phyloP scores from a whole-genome alignment of 2,797 vertebrate species.

The Sebastes kiyomatsui region DNA sequence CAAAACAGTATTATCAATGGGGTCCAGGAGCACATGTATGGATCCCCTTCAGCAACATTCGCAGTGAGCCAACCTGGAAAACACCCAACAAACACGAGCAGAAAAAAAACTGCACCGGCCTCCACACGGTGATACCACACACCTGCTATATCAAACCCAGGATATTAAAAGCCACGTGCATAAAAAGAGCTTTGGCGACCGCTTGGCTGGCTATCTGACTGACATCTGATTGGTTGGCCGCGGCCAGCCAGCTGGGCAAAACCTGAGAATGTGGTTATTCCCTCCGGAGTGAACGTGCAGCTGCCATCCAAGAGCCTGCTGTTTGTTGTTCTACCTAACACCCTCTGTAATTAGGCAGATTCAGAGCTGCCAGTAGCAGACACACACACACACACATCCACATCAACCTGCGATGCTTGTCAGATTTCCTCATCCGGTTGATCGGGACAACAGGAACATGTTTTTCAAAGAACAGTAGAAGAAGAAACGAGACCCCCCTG shows the following conservation, averaged over 20 bases:
- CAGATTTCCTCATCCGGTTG: constrained; percentile 56
- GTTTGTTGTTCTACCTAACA: constrained; percentile 60
- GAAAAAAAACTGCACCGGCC: background rate
- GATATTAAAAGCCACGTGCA: constrained; percentile 20
- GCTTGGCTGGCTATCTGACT: constrained; percentile 4
- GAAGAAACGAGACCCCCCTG: background rate
- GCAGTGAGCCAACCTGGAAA: constrained; percentile 10
- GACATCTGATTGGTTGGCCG: constrained; percentile 15
- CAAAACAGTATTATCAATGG: background rate
- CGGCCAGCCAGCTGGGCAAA: background rate
- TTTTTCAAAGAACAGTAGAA: background rate
- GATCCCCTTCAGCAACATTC: constrained; percentile 25
- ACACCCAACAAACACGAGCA: background rate
- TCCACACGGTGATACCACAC: background rate
- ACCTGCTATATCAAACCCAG: constrained; percentile 23
- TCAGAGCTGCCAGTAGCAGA: constrained; percentile 27
- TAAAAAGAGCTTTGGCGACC: background rate
- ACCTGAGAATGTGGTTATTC: constrained; percentile 24
- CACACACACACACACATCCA: background rate
- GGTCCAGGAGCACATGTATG: background rate
- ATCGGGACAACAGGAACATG: constrained; percentile 28
- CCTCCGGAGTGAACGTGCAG: constrained; percentile 50
- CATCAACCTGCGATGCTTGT: constrained; percentile 1
- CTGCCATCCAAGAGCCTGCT: constrained; percentile 51
- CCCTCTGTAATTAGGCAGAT: constrained; percentile 68